A percentile compares a stretch with the other conserved stretches of the same genome.
phyloP scores from a whole-genome alignment of 1,140 invertebrate species.

The Drosophila oshimai region DNA sequence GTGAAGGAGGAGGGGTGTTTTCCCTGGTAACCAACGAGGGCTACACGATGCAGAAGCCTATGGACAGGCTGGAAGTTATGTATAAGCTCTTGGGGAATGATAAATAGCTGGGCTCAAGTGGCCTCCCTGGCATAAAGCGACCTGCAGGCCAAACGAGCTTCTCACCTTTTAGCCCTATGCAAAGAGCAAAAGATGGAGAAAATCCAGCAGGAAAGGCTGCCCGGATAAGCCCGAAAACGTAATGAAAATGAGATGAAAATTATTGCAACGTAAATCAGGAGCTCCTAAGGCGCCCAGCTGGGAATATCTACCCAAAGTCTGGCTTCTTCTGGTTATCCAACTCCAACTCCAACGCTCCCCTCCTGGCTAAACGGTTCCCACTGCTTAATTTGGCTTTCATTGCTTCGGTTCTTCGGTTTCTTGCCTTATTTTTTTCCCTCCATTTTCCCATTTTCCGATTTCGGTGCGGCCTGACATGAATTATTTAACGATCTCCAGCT shows the following conservation, averaged over 20 bases:
- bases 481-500: constrained; percentile 79
- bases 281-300: constrained; percentile 55
- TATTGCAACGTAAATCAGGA: constrained; percentile 79
- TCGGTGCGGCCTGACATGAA: constrained; percentile 64
- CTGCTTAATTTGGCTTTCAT: constrained; percentile 81
- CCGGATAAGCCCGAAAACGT: constrained; percentile 51
- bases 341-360: constrained; percentile 1
- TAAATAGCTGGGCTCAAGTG: constrained; percentile 69
- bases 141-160: constrained; percentile 43
- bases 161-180: constrained; percentile 50
- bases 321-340: constrained; percentile 28
- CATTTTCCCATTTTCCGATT: constrained; percentile 26
- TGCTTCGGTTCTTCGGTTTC: constrained; percentile 60
- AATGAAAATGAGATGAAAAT: constrained; percentile 81
- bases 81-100: constrained; percentile 58
- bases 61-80: constrained; percentile 36
- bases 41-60: constrained; percentile 30
- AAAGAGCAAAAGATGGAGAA: constrained; percentile 2
- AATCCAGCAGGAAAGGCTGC: constrained; percentile 10
- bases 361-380: constrained; percentile 66
- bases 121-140: constrained; percentile 11
- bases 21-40: constrained; percentile 15
- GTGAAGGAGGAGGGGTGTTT: background rate
- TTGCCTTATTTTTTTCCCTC: constrained; percentile 3
- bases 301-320: constrained; percentile 13